A percentile compares a stretch with the other conserved stretches of the same genome.
Evolutionary conservation across 2,797 vertebrate genomes (phyloP).

Genomic region (Kryptolebias ocellatus): DNA sequence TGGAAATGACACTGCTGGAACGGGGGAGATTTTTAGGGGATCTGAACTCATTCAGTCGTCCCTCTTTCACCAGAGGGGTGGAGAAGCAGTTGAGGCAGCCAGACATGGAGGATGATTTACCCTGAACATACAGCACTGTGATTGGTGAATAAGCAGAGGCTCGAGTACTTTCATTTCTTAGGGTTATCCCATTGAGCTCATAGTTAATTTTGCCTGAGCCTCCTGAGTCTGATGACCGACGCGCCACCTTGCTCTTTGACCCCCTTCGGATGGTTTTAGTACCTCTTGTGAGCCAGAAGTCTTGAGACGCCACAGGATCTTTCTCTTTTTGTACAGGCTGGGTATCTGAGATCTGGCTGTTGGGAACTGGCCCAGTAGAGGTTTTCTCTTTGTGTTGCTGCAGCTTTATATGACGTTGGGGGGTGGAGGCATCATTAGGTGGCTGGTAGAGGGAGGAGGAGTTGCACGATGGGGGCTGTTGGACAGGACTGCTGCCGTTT

Average conservation of each 20-base stretch:
- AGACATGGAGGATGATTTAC: constrained; percentile 84
- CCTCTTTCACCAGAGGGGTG: constrained; percentile 71
- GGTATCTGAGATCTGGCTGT: constrained; percentile 20
- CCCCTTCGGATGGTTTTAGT: constrained; percentile 71
- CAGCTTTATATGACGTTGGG: constrained; percentile 78
- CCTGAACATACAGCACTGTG: constrained; percentile 80
- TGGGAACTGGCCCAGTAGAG: constrained; percentile 18
- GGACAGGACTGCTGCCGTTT: constrained; percentile 90
- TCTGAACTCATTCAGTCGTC: constrained; percentile 53
- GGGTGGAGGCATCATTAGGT: constrained; percentile 77
- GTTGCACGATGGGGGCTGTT: constrained; percentile 79
- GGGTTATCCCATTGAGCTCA: constrained; percentile 24
- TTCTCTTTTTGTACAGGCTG: constrained; percentile 49
- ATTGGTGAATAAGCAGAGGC: constrained; percentile 70
- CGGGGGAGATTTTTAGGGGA: constrained; percentile 86
- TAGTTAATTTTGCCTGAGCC: constrained; percentile 37
- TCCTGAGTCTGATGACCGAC: constrained; percentile 63
- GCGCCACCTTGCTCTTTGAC: constrained; percentile 56
- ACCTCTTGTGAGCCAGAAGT: constrained; percentile 72
- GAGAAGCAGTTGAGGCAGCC: constrained; percentile 87
- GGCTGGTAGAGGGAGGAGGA: constrained; percentile 68
- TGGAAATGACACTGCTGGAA: constrained; percentile 93
- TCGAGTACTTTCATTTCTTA: constrained; percentile 53
- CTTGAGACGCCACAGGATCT: constrained; percentile 48
- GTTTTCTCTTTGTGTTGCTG: constrained; percentile 72